Evolutionary conservation across 2,113 vertebrate genomes (phyloP).

Genomic region (Aegotheles bennettii): DNA sequence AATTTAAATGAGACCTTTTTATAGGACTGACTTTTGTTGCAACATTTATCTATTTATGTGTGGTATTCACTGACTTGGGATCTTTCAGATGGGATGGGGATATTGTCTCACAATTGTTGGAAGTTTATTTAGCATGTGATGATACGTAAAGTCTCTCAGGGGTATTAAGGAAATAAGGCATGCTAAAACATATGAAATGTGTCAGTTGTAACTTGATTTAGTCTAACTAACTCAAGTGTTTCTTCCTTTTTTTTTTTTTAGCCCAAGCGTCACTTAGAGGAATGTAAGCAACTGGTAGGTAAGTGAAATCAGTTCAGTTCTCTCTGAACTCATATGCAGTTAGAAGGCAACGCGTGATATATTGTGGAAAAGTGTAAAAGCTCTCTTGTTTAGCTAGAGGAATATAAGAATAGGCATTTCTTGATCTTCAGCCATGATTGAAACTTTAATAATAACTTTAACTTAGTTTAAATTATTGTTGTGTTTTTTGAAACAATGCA

Average conservation of each 20-base stretch:
- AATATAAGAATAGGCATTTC: neutral
- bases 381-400: neutral
- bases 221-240: neutral
- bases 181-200: neutral
- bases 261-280: neutral
- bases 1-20: neutral
- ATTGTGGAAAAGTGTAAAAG: neutral
- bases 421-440: neutral
- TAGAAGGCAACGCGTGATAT: neutral
- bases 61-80: fast-evolving
- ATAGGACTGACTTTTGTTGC: neutral
- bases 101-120: neutral
- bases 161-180: neutral
- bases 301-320: neutral
- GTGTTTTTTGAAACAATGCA: neutral
- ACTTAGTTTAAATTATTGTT: neutral
- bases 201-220: neutral
- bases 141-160: neutral
- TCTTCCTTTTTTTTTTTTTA: neutral
- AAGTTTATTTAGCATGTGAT: neutral
- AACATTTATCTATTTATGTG: neutral
- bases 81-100: neutral
- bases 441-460: neutral
- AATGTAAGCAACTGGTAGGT: neutral
- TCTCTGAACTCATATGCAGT: neutral